Conservation (phyloP, 1,140 invertebrate genomes). For the Centruroides sculpturatus region DNA sequence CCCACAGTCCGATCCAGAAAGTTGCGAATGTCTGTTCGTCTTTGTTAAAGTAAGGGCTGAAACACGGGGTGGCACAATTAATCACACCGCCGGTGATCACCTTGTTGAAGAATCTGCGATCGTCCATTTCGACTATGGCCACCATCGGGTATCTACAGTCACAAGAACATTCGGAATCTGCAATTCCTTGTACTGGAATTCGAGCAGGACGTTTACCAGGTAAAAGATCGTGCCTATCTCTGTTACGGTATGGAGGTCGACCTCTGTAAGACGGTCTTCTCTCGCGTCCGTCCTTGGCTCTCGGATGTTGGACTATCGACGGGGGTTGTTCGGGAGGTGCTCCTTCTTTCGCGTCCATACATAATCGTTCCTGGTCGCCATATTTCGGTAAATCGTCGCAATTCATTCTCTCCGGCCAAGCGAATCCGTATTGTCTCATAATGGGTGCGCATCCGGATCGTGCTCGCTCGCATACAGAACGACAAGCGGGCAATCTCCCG, state of each 20-base stretch:
- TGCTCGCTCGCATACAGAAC: slow-evolving; percentile 85
- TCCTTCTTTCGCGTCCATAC: slow-evolving; percentile 63
- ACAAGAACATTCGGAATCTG: slow-evolving; percentile 52
- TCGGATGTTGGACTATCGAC: slow-evolving; percentile 10
- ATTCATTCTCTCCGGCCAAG: slow-evolving; percentile 90
- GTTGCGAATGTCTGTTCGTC: slow-evolving; percentile 51
- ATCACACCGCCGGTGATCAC: slow-evolving; percentile 50
- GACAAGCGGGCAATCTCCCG: slow-evolving; percentile 70
- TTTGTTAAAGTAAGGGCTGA: slow-evolving; percentile 63
- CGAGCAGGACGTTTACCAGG: slow-evolving; percentile 3
- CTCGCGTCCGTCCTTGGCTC: neutral
- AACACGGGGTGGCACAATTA: slow-evolving; percentile 84
- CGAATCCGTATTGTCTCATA: slow-evolving; percentile 91
- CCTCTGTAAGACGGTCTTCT: slow-evolving; percentile 1
- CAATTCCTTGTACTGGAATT: slow-evolving; percentile 14
- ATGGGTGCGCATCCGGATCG: slow-evolving; percentile 82
- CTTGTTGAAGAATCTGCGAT: slow-evolving; percentile 42
- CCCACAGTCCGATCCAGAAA: slow-evolving; percentile 43
- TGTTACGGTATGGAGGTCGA: slow-evolving; percentile 1
- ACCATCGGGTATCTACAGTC: slow-evolving; percentile 59
- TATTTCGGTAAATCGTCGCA: slow-evolving; percentile 77
- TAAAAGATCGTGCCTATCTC: neutral
- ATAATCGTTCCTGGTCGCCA: slow-evolving; percentile 61
- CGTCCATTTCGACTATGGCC: slow-evolving; percentile 40
- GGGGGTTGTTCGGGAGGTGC: slow-evolving; percentile 4